phyloP scores from a whole-genome alignment of 64 coral and sea anemone species.

The Montipora sp. region DNA sequence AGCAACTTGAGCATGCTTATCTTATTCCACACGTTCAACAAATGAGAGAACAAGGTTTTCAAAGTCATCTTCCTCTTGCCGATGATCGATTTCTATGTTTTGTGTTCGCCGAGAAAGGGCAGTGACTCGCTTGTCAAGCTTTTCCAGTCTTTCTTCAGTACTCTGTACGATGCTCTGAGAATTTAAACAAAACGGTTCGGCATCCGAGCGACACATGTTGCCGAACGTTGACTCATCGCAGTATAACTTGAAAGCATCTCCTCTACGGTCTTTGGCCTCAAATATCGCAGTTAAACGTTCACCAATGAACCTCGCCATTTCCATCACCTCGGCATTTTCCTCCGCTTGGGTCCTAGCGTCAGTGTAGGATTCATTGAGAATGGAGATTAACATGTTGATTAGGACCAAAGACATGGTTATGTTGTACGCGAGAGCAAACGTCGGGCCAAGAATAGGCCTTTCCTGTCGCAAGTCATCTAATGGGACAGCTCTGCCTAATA shows the following conservation, averaged over 20 bases:
- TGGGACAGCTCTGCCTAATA: constrained; percentile 29
- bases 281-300: background rate
- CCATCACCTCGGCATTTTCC: constrained; percentile 12
- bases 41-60: background rate
- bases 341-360: background rate
- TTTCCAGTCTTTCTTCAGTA: constrained; percentile 8
- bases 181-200: constrained; percentile 32
- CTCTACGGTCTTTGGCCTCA: background rate
- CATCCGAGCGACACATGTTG: constrained; percentile 33
- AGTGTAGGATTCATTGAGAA: constrained; percentile 15
- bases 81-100: background rate
- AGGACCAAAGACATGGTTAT: background rate
- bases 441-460: background rate
- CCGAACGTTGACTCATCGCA: background rate
- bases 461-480: background rate
- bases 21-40: no score
- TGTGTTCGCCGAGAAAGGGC: constrained; percentile 2
- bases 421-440: background rate
- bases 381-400: constrained; percentile 17
- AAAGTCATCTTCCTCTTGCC: constrained; percentile 16
- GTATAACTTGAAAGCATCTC: constrained; percentile 1
- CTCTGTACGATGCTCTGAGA: constrained; percentile 14
- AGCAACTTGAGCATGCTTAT: no score
- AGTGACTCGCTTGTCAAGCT: background rate
- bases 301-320: constrained; percentile 27